Conservation (phyloP, 1,140 invertebrate species). For the Oedothorax gibbosus region DNA sequence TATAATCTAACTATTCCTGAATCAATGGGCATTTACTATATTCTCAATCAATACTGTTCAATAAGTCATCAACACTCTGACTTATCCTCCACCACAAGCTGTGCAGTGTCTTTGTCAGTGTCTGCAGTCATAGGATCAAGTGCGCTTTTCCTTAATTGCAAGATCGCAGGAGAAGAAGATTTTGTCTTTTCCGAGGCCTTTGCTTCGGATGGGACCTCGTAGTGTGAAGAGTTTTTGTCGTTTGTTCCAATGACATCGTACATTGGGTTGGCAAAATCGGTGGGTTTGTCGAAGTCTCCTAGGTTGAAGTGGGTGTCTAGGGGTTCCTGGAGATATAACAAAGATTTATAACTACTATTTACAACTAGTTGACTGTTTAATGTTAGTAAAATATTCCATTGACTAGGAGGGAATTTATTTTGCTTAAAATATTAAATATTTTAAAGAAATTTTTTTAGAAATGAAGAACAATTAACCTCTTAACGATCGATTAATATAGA, state of each 20-base stretch:
- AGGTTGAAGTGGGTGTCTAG: conserved; percentile 83
- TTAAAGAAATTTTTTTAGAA: neutral
- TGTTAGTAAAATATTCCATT: no score
- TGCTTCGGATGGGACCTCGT: conserved; percentile 79
- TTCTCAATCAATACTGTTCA: no score
- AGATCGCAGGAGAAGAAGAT: conserved; percentile 77
- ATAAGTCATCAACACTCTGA: conserved; percentile 69
- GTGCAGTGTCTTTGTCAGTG: conserved; percentile 91
- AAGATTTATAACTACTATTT: neutral
- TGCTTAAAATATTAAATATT: neutral
- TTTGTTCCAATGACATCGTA: conserved; percentile 72
- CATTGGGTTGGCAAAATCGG: conserved; percentile 96
- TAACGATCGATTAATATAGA: no score
- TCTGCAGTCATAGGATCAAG: conserved; percentile 84
- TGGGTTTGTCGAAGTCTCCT: conserved; percentile 79
- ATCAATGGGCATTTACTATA: no score
- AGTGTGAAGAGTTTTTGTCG: conserved; percentile 64
- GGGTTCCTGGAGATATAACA: conserved; percentile 70
- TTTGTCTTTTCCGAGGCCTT: conserved; percentile 77
- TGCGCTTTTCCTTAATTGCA: conserved; percentile 80
- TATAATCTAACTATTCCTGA: neutral
- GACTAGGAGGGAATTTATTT: no score
- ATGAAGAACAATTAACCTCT: neutral
- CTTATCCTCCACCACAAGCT: conserved; percentile 86
- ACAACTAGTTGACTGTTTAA: no score